Conservation (phyloP, 1,140 invertebrate genomes). For the Aleiodes sp. region DNA sequence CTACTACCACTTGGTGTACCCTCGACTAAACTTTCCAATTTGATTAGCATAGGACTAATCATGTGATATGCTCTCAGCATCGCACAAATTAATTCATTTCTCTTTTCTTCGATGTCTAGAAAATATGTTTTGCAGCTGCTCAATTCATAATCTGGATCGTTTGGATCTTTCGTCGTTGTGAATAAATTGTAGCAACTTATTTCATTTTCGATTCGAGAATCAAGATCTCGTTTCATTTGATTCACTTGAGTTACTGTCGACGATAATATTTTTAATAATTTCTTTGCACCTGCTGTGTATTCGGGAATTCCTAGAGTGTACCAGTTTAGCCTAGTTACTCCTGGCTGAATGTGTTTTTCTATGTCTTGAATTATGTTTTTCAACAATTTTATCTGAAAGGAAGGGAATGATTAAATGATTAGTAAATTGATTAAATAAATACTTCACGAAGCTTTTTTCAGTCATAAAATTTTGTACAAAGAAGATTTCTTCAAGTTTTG, state of each 20-base stretch:
- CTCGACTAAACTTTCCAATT: constrained; percentile 81
- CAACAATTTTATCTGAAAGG: constrained; percentile 70
- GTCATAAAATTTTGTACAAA: no score
- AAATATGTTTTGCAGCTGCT: constrained; percentile 72
- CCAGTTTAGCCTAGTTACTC: constrained; percentile 84
- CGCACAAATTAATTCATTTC: constrained; percentile 72
- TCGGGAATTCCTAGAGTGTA: constrained; percentile 82
- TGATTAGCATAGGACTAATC: constrained; percentile 80
- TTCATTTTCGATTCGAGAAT: constrained; percentile 67
- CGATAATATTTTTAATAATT: constrained; percentile 69
- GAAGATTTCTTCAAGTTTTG: no score
- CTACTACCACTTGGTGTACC: constrained; percentile 73
- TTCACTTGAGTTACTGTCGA: constrained; percentile 78
- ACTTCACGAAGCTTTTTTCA: no score
- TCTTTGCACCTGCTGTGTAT: constrained; percentile 71
- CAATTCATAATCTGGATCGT: constrained; percentile 36
- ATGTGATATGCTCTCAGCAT: constrained; percentile 78
- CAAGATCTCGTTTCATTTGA: constrained; percentile 79
- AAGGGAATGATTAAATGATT: neutral
- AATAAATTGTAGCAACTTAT: constrained; percentile 71
- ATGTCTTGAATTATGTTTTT: constrained; percentile 76
- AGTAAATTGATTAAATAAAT: neutral
- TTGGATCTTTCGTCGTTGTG: constrained; percentile 49
- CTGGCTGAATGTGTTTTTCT: constrained; percentile 81
- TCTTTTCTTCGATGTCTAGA: constrained; percentile 72